These are phyloP conservation scores for Coptotermes formosanus DNA, from an alignment of 1,140 invertebrate genomes.

Conservation along the genomic window DNA sequence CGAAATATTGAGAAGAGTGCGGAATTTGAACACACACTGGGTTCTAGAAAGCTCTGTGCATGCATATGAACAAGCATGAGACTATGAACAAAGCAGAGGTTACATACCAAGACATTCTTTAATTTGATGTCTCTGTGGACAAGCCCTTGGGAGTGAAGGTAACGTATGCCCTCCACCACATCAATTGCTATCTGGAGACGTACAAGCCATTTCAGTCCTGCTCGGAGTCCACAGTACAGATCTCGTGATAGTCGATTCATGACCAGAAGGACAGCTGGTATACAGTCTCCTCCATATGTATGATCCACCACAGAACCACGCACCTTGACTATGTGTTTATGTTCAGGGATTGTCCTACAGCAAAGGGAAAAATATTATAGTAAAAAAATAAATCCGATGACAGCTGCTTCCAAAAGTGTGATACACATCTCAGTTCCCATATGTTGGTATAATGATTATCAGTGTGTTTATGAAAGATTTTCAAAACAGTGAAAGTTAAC, in stretches of 20 bases:
- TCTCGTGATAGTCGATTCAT: slow-evolving; percentile 73
- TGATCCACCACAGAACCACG: slow-evolving; percentile 83
- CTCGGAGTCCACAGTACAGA: slow-evolving; percentile 76
- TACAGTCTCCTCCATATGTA: slow-evolving; percentile 63
- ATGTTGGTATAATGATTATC: no score
- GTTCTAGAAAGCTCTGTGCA: no score
- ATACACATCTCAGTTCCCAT: no score
- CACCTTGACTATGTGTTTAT: slow-evolving; percentile 78
- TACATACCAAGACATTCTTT: slow-evolving; percentile 78
- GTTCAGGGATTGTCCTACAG: slow-evolving; percentile 75
- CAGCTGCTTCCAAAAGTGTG: no score
- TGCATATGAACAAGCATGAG: slow-evolving; percentile 24
- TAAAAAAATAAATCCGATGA: no score
- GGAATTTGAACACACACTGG: no score
- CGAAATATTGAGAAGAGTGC: no score
- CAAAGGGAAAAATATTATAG: background rate
- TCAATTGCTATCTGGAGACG: slow-evolving; percentile 78
- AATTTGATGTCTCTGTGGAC: slow-evolving; percentile 89
- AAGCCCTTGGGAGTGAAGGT: slow-evolving; percentile 83
- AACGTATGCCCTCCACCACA: slow-evolving; percentile 81
- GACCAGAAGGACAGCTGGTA: slow-evolving; percentile 77
- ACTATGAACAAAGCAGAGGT: background rate
- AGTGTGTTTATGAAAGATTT: no score
- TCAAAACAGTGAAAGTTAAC: no score
- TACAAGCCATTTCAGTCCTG: slow-evolving; percentile 65